Base-by-base conservation (phyloP, 2,113 vertebrate genomes). In the Elgaria multicarinata region DNA sequence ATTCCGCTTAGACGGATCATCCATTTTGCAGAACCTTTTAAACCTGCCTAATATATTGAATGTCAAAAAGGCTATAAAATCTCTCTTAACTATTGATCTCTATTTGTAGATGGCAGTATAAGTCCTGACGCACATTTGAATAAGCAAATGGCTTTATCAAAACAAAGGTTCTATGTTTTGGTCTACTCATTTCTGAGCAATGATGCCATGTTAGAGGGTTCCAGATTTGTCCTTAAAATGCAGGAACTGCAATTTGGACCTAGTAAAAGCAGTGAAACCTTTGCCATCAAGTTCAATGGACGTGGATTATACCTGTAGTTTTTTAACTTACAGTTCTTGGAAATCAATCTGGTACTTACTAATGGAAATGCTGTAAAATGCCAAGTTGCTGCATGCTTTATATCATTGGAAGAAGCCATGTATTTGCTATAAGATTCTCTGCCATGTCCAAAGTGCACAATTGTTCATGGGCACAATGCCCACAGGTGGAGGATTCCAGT, bases 11-110 rank as follows among this genome's bases (percentile, higher is more conserved):
- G 90, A 94, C 89, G 91, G 90, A 95, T 94, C 93, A 95, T 96
- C 92, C 83, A 86, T 97, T 97, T 96, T 95, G 93, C 91, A 92
- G 91, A 96, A 86, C 83, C 89, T 94, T 96, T 97, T 95, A 96
- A 97, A 96, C 91, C 89, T 94, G 86, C 50, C 66, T 93, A 94
- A 93, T 85, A 90, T 74, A 92, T 77, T 85, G 91, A 93, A 95
- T 74, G 83, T 95, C 95, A 95, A 91, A 95, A 93, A 1, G 33
- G 9, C 90, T 95, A 81, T 95, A 93, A 96, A 96, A 96, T 95
- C 89, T 93, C 89, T 95, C 81, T 96, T 93, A 95, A 93, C 94
- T 95, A 94, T 96, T 94, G 94, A 94, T 96, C 96, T 92, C 92
- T 96, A 91, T 93, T 95, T 96, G 95, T 94, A 96, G 93, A 94